phyloP scores from a whole-genome alignment of 2,888 invertebrate genomes.

The Carterocephalus palaemon region DNA sequence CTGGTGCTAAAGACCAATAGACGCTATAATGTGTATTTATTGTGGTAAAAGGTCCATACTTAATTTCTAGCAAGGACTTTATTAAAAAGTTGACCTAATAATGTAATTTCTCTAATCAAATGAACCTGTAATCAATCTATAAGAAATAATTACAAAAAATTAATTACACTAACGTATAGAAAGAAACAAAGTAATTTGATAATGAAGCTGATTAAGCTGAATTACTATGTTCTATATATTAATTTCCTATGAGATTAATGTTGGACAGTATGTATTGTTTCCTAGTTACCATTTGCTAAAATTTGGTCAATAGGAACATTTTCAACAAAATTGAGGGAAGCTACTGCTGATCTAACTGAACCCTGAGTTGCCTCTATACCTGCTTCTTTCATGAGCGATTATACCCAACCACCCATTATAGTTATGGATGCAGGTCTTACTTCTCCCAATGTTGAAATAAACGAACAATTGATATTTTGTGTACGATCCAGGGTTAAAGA shows the following conservation, averaged over 20 bases:
- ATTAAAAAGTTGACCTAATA: too few species aligned
- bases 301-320: conserved; percentile 26
- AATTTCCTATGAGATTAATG: conserved; percentile 34
- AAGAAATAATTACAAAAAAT: conserved; percentile 11
- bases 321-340: conserved; percentile 24
- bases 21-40: conserved; percentile 21
- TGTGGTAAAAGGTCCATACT: neutral
- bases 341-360: conserved; percentile 22
- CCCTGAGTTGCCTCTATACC: conserved; percentile 18
- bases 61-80: too few species aligned
- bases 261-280: conserved; percentile 17
- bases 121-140: conserved; percentile 1
- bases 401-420: conserved; percentile 19
- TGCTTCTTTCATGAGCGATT: conserved; percentile 14
- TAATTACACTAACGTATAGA: too few species aligned
- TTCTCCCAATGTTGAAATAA: conserved; percentile 11
- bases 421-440: conserved; percentile 14
- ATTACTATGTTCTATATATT: neutral
- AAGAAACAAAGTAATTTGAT: conserved; percentile 18
- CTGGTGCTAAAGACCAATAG: conserved; percentile 15
- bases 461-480: neutral
- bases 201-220: conserved; percentile 1
- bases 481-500: neutral
- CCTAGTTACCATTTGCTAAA: conserved; percentile 22
- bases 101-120: neutral